These are phyloP conservation scores for Tonatia bakeri DNA, from an alignment of 2,113 vertebrate species.

Conservation along the genomic window DNA sequence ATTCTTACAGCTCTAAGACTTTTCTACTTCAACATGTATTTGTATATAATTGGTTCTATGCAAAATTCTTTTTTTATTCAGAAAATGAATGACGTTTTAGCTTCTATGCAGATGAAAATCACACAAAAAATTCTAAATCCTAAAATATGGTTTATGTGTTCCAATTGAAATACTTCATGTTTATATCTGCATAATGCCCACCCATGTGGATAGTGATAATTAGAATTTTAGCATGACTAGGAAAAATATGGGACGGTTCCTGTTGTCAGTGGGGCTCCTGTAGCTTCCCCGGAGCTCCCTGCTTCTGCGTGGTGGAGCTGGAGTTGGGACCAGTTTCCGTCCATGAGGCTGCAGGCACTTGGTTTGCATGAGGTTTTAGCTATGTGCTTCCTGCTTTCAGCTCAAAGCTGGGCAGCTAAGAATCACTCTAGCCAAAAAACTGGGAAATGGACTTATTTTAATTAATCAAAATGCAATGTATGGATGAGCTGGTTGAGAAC, in stretches of 20 bases:
- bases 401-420: not conserved
- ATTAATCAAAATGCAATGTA: not conserved
- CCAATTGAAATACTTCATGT: not conserved
- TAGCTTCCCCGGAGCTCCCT: not conserved
- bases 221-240: not conserved
- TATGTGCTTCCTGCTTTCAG: not conserved
- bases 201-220: not conserved
- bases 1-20: not conserved
- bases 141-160: not conserved
- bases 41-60: not conserved
- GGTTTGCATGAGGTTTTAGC: not conserved
- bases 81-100: not conserved
- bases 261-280: not conserved
- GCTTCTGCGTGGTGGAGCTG: not conserved
- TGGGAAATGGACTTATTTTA: not conserved
- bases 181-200: not conserved
- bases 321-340: not conserved
- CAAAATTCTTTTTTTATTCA: constrained; percentile 13
- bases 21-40: not conserved
- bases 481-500: not conserved
- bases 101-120: not conserved
- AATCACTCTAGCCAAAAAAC: not conserved
- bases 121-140: not conserved
- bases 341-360: not conserved
- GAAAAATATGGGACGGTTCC: not conserved